Base-by-base conservation (phyloP, 1,140 invertebrate species). In the Lucilia sericata region DNA sequence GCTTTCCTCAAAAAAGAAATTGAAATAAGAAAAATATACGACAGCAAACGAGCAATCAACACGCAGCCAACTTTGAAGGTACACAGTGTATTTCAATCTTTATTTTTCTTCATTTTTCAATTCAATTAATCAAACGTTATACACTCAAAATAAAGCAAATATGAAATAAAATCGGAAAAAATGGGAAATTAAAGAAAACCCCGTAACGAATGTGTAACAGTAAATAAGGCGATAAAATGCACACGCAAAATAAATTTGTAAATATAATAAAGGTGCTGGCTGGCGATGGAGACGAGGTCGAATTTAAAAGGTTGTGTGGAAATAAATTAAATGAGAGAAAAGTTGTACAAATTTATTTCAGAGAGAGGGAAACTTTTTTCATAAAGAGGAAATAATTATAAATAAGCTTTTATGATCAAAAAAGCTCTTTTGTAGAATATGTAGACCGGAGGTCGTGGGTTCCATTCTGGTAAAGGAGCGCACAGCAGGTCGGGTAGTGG, bases 121-220 rank as follows among this genome's bases (percentile, higher is more conserved):
- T 60, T 60, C 55, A 60, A 60, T 60, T 60, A 60, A 60, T 60
- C 55, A 60, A 60, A n/a, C 17, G 55, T 60, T 60, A 60, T 14
- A n/a, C 55, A 60, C 14, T n/a, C 55, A 60, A 60, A 55, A n/a
- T 60, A 14, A 60, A 60, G 14, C n/a, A 60, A 60, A 60, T 60
- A 60, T 60, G n/a, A 60, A 60, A 60, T 60, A 2, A 60, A 60
- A 60, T n/a, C n/a, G 14, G 25, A 60, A 42, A 42, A 42, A 42
- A 42, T 42, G 42, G 55, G 14, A 60, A 60, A 60, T 60, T 60
- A 60, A 60, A 60, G 55, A 60, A 60, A n/a, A n/a, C 5, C 25
- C 42, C 10, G 42, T 8, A 42, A 42, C 42, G 42, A 42, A 42
- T 42, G 42, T 42, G 5, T 60, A 60, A 60, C 55, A 60, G n/a